These are phyloP conservation scores for Alloscopus bannaensis DNA, from an alignment of 2,888 invertebrate genomes.

Conservation along the genomic window DNA sequence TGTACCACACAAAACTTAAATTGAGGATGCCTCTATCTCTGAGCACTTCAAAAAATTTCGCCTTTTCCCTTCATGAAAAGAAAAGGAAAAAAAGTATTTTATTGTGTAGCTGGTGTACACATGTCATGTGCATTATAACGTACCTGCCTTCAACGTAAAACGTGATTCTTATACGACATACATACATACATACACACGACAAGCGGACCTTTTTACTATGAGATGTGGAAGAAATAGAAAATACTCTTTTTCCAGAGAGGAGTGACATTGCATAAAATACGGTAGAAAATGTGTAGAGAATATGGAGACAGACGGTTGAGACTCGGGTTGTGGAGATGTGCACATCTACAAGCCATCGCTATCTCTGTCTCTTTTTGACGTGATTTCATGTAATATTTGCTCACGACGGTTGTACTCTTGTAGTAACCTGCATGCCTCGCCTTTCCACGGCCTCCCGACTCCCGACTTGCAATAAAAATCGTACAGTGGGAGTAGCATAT, in stretches of 20 bases:
- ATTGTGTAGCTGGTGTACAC: slow-evolving; percentile 1
- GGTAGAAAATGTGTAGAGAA: background rate
- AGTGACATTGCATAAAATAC: slow-evolving; percentile 44
- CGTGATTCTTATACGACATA: slow-evolving; percentile 12
- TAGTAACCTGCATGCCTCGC: slow-evolving; percentile 3
- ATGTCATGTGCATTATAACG: too few species aligned
- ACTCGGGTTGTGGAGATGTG: too few species aligned
- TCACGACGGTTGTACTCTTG: background rate
- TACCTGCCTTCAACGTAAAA: slow-evolving; percentile 7
- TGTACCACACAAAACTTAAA: too few species aligned
- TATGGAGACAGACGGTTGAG: too few species aligned
- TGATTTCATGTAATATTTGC: slow-evolving; percentile 41
- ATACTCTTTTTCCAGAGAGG: slow-evolving; percentile 32
- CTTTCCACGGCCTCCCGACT: background rate
- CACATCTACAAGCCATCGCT: background rate
- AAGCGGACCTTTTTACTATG: background rate
- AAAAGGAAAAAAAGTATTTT: background rate
- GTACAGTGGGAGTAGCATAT: slow-evolving; percentile 9
- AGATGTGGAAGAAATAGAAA: slow-evolving; percentile 7
- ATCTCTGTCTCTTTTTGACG: slow-evolving; percentile 27
- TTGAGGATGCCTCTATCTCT: too few species aligned
- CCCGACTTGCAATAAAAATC: slow-evolving; percentile 6
- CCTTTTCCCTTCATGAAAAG: too few species aligned
- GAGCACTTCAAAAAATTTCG: too few species aligned
- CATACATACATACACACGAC: slow-evolving; percentile 1